phyloP scores from a whole-genome alignment of 2,797 vertebrate genomes.

The Etheostoma nigrum region DNA sequence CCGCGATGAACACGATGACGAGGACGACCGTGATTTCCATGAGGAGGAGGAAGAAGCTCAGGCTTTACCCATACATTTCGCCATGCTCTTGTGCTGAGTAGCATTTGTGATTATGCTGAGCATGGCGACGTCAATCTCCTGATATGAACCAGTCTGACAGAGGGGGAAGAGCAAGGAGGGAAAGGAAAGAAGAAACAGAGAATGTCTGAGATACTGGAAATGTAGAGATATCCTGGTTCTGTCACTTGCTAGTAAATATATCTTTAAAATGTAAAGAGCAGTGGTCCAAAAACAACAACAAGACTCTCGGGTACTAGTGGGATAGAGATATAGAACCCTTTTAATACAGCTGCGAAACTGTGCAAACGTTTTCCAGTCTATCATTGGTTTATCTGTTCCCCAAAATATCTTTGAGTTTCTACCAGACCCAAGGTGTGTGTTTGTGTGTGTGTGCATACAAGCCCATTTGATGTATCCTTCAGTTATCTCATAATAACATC shows the following conservation, averaged over 20 bases:
- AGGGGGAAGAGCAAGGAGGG: constrained; percentile 20
- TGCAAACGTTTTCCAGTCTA: constrained; percentile 6
- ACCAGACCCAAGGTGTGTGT: background rate
- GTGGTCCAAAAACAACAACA: constrained; percentile 12
- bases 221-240: constrained; percentile 2
- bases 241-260: constrained; percentile 18
- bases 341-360: background rate
- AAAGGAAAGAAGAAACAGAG: background rate
- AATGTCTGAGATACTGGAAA: constrained; percentile 9
- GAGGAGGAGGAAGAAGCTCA: constrained; percentile 29
- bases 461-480: background rate
- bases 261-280: constrained; percentile 22
- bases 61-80: constrained; percentile 45
- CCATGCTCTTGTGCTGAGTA: constrained; percentile 70
- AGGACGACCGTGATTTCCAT: constrained; percentile 47
- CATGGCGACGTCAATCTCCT: constrained; percentile 34
- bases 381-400: constrained; percentile 10
- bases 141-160: constrained; percentile 63
- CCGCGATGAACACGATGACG: constrained; percentile 43
- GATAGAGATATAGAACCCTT: constrained; percentile 11
- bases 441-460: background rate
- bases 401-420: constrained; percentile 7
- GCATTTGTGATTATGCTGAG: constrained; percentile 69
- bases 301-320: background rate
- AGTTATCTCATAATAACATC: constrained; percentile 52